Evolutionary conservation across 1,140 invertebrate genomes (phyloP).

Genomic region (Meloidogyne floridensis): DNA sequence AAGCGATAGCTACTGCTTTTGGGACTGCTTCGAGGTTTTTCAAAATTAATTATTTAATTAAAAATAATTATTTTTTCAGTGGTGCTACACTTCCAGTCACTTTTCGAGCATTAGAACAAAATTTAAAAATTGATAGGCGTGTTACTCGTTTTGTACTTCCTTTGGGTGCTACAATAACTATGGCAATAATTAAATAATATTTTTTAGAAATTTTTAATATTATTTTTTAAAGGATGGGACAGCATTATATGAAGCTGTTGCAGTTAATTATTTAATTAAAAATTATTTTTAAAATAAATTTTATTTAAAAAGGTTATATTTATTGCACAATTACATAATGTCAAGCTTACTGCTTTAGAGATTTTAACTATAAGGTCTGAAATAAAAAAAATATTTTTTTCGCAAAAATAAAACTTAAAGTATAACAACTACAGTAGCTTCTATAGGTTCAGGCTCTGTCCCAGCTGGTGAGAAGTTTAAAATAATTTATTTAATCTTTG

Average conservation of each 20-base stretch:
- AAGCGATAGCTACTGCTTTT: conserved; percentile 88
- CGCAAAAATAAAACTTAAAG: conserved; percentile 67
- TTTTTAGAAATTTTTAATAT: not conserved
- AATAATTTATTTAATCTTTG: not conserved
- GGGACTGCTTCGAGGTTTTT: conserved; percentile 74
- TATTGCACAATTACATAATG: conserved; percentile 73
- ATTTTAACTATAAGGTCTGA: conserved; percentile 73
- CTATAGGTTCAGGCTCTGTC: conserved; percentile 92
- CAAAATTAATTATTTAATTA: not conserved
- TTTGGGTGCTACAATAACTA: conserved; percentile 72
- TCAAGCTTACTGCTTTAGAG: conserved; percentile 70
- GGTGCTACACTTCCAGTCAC: conserved; percentile 91
- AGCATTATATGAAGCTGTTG: conserved; percentile 70
- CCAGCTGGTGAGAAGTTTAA: conserved; percentile 75
- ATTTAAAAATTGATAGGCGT: conserved; percentile 68
- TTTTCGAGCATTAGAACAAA: conserved; percentile 73
- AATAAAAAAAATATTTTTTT: conserved; percentile 1
- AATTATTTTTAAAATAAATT: not conserved
- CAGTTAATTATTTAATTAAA: conserved; percentile 55
- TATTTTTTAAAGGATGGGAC: conserved; percentile 69
- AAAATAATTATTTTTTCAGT: conserved; percentile 68
- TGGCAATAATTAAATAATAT: conserved; percentile 40
- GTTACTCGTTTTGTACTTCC: conserved; percentile 93
- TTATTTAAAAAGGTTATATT: conserved; percentile 65
- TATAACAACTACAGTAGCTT: conserved; percentile 88